These are phyloP conservation scores for Staurois parvus DNA, from an alignment of 2,797 vertebrate genomes.

Conservation along the genomic window DNA sequence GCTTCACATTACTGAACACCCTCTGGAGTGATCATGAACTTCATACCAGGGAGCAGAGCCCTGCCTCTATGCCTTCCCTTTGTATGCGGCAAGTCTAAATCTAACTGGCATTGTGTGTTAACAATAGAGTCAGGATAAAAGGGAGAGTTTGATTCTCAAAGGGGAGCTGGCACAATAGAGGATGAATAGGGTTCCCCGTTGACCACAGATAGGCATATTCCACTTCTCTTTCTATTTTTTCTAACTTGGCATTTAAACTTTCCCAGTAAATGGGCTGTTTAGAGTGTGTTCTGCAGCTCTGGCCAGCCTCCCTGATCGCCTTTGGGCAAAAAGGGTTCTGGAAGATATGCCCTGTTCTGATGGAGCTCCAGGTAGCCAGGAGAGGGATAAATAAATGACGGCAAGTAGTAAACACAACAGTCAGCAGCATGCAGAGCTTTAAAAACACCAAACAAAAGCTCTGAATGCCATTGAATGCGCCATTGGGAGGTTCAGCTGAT, in stretches of 20 bases:
- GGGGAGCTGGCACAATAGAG: constrained; percentile 70
- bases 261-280: constrained; percentile 68
- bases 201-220: constrained; percentile 46
- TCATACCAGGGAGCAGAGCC: constrained; percentile 65
- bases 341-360: constrained; percentile 44
- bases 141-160: constrained; percentile 66
- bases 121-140: constrained; percentile 71
- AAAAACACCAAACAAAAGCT: background rate
- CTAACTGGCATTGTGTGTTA: constrained; percentile 68
- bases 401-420: background rate
- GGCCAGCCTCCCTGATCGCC: background rate
- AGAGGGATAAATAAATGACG: background rate
- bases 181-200: constrained; percentile 68
- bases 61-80: constrained; percentile 56
- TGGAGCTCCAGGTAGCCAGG: constrained; percentile 3
- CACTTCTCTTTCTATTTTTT: constrained; percentile 41
- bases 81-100: constrained; percentile 61
- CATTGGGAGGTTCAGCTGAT: constrained; percentile 17
- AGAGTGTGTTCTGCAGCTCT: constrained; percentile 68
- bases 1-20: constrained; percentile 61
- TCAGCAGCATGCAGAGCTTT: background rate
- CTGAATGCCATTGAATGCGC: background rate
- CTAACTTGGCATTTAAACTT: constrained; percentile 78
- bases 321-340: background rate
- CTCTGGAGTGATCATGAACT: constrained; percentile 67